phyloP scores from a whole-genome alignment of 2,888 invertebrate species.

The Trilocha varians region DNA sequence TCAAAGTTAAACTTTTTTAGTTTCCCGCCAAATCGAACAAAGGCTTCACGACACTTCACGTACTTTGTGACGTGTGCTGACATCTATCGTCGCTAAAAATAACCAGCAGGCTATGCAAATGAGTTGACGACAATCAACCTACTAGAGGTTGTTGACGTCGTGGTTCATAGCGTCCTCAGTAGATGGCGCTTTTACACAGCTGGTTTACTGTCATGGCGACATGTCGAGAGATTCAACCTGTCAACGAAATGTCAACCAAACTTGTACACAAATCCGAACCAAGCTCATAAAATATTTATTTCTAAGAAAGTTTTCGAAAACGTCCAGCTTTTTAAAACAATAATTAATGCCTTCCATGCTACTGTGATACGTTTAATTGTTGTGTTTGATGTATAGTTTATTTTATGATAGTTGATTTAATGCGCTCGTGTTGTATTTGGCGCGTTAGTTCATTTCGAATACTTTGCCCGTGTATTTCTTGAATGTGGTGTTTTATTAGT shows the following conservation, averaged over 20 bases:
- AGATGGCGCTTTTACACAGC: slow-evolving; percentile 46
- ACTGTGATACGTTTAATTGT: slow-evolving; percentile 37
- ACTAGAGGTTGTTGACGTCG: slow-evolving; percentile 7
- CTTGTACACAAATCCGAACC: slow-evolving; percentile 61
- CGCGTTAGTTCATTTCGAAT: slow-evolving; percentile 36
- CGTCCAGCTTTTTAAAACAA: slow-evolving; percentile 29
- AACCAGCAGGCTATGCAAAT: slow-evolving; percentile 37
- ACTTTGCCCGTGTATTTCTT: slow-evolving; percentile 34
- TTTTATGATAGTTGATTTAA: slow-evolving; percentile 47
- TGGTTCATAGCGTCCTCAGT: slow-evolving; percentile 17
- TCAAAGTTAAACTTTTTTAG: not conserved
- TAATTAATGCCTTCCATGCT: slow-evolving; percentile 29
- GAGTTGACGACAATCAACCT: slow-evolving; percentile 10
- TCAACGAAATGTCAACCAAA: slow-evolving; percentile 39
- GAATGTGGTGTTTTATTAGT: slow-evolving; percentile 25
- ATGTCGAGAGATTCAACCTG: slow-evolving; percentile 15
- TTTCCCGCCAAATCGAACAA: slow-evolving; percentile 12
- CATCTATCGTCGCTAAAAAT: slow-evolving; percentile 34
- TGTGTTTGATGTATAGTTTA: slow-evolving; percentile 40
- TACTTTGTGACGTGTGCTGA: slow-evolving; percentile 19
- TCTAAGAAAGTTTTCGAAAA: slow-evolving; percentile 49
- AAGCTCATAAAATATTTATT: slow-evolving; percentile 68
- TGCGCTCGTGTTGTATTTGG: slow-evolving; percentile 47
- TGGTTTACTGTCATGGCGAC: slow-evolving; percentile 23
- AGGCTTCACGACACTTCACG: not conserved